Base-by-base conservation (phyloP, 1,140 invertebrate genomes). In the Protaetia brevitarsis region DNA sequence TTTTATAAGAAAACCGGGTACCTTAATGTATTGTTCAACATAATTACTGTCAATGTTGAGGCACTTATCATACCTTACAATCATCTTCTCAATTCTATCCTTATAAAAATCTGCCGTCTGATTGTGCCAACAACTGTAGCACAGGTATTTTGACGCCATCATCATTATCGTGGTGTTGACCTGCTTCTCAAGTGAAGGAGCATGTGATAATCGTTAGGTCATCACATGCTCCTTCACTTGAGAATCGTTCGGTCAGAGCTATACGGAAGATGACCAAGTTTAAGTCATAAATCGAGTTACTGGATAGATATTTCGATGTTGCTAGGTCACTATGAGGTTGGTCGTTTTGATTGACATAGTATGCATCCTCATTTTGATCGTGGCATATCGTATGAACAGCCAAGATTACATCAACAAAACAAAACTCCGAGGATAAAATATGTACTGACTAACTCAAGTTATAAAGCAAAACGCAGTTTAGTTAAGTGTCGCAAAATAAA, bases 81-180 rank as follows among this genome's bases (percentile, higher is more conserved):
- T 21, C 51, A 56, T 13, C 13, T 56, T 16, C 19, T 56, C 2
- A 56, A 56, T 56, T 27, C 27, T 1, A 28, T 61, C 26, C 27
- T 61, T 28, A 61, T 61, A 61, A 28, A 61, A 61, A 34, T 61
- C 58, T 61, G 28, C 58, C 58, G 58, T 7, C 8, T 61, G 26
- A 61, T 61, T 28, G n/a, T 30, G 13, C 3, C 26, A 29, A 61
- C 58, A 2, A 61, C 26, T 61, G 23, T 7, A 31, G 30, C 58
- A 61, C 27, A 28, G 27, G 6, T 34, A 28, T 61, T 61, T 61
- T 61, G 3, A 61, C 5, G 8, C 21, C 13, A 61, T 61, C 58
- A 30, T 29, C 26, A 16, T 28, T 13, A 6, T 61, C 28, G 58
- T 31, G 26, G 6, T 19, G 26, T 1, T 61, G 58, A 61, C 31